Conservation (phyloP, 2,113 vertebrate genomes). For the Rhizomys pruinosus region DNA sequence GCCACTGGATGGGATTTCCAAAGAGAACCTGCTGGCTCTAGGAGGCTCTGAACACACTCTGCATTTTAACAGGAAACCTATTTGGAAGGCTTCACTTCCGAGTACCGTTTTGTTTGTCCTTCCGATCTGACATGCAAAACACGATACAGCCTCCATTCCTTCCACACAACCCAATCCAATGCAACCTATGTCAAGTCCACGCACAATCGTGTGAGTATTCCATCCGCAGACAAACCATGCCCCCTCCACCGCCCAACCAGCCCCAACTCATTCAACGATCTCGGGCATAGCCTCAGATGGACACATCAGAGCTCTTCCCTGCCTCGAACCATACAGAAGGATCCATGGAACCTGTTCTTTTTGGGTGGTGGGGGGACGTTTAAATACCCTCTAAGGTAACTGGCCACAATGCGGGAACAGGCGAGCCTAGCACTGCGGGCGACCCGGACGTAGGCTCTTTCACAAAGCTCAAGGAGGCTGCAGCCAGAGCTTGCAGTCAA, state of each 20-base stretch:
- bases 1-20: conserved; percentile 60
- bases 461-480: conserved; percentile 68
- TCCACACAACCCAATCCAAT: conserved; percentile 64
- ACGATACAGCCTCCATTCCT: conserved; percentile 80
- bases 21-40: conserved; percentile 46
- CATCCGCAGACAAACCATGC: conserved; percentile 47
- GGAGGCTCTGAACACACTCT: background rate
- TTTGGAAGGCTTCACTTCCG: conserved; percentile 48
- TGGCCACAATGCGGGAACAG: conserved; percentile 34
- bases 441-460: conserved; percentile 70
- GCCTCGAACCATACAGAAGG: background rate
- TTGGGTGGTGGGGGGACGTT: background rate
- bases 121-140: conserved; percentile 76
- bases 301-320: background rate
- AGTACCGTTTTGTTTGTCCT: conserved; percentile 74
- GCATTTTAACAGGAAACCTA: conserved; percentile 44
- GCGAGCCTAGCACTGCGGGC: conserved; percentile 36
- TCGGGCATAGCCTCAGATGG: conserved; percentile 24
- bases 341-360: conserved; percentile 70
- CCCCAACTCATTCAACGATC: conserved; percentile 59
- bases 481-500: conserved; percentile 43
- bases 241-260: conserved; percentile 28
- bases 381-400: conserved; percentile 28
- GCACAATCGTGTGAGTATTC: conserved; percentile 49
- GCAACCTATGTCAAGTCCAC: conserved; percentile 48